Base-by-base conservation (phyloP, 1,140 invertebrate species). In the Thereuonema tuberculata region DNA sequence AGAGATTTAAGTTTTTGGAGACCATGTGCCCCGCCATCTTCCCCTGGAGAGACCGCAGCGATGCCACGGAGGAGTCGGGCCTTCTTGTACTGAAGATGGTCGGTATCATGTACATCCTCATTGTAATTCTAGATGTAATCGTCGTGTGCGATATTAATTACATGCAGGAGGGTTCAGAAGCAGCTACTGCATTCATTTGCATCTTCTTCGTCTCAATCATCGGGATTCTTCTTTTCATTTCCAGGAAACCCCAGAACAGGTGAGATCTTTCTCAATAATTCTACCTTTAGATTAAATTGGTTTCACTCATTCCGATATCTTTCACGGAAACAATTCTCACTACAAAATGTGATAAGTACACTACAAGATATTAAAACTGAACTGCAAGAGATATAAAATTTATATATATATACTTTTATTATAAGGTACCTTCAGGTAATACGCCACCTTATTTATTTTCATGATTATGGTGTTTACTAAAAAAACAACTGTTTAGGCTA, bases 191-290 rank as follows among this genome's bases (percentile, higher is more conserved):
- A 60, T 70, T 89, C 63, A 77, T 89, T 69, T 78, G 83, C 54
- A 54, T 82, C 21, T 82, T 90, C 66, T 75, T 92, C 52, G 74
- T 87, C 48, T 82, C 79, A 61, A 90, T 93, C 67, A 74, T 93
- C 63, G 78, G 76, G 59, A 81, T 88, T 66, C 77, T 92, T 54
- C 77, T 92, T 46, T 77, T 84, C 57, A 93, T 94, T 65, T 91
- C 89, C 1, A 81, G 88, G 68, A 89, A 92, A 75, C 89, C 90
- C 46, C 90, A 93, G 75, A 92, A 92, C 74, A 89, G 85, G 89
- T 92, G 76, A 75, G n/a, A n/a, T n/a, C n/a, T n/a, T n/a, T n/a
- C n/a, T n/a, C n/a, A n/a, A n/a, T n/a, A n/a, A n/a, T n/a, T n/a
- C n/a, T n/a, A n/a, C n/a, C n/a, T n/a, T n/a, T n/a, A n/a, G n/a